phyloP scores from a whole-genome alignment of 2,888 invertebrate genomes.

The Pyralis farinalis region DNA sequence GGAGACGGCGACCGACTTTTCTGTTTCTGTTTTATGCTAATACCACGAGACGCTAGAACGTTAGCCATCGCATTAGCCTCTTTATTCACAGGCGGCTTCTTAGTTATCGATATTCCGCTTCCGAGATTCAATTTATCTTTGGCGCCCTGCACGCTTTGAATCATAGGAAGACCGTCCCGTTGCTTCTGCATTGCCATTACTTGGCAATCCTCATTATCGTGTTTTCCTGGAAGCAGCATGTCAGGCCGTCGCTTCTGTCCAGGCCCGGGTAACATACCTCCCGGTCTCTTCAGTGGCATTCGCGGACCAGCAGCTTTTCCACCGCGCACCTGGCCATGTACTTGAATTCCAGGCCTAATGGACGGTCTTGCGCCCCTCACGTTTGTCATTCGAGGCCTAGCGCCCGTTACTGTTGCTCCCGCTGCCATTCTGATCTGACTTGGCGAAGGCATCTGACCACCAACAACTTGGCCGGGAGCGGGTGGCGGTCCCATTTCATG shows the following conservation, averaged over 20 bases:
- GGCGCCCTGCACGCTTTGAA: constrained; percentile 87
- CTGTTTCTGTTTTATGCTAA: constrained; percentile 87
- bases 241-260: constrained; percentile 79
- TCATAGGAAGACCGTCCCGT: constrained; percentile 86
- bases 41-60: constrained; percentile 88
- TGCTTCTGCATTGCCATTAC: constrained; percentile 88
- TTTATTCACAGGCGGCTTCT: constrained; percentile 81
- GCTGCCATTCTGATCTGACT: constrained; percentile 62
- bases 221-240: constrained; percentile 84
- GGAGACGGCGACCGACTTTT: constrained; percentile 71
- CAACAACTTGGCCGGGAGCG: constrained; percentile 39
- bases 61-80: constrained; percentile 89
- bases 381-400: constrained; percentile 55
- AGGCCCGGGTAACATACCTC: constrained; percentile 37
- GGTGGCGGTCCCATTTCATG: constrained; percentile 26
- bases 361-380: constrained; percentile 54
- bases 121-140: constrained; percentile 83
- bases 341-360: constrained; percentile 63
- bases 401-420: constrained; percentile 46
- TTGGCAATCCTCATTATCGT: constrained; percentile 88
- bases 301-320: constrained; percentile 48
- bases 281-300: constrained; percentile 67
- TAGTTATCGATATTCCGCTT: constrained; percentile 87
- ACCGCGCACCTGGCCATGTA: constrained; percentile 62
- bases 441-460: constrained; percentile 52